Percentiles rank a stretch among this genome's conserved stretches.
phyloP scores from a whole-genome alignment of 2,888 invertebrate genomes.

The Protonemura montana region DNA sequence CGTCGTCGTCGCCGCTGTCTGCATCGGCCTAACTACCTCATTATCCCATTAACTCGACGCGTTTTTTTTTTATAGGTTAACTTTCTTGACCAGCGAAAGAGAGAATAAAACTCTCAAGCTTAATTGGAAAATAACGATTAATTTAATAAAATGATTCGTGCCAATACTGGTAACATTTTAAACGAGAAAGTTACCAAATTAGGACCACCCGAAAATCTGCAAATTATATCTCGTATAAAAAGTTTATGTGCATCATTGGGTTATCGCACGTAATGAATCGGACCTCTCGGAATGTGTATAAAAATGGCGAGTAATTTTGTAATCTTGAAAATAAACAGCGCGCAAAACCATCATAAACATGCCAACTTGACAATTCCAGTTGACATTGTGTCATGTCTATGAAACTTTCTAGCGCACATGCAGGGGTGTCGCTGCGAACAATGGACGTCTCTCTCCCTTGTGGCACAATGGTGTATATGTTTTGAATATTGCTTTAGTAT shows the following conservation, averaged over 20 bases:
- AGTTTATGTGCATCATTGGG: too few species aligned
- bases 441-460: neutral
- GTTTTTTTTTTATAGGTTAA: neutral
- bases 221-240: neutral
- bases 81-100: neutral
- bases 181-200: neutral
- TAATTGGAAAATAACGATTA: constrained; percentile 1
- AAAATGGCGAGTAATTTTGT: neutral
- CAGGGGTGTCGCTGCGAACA: neutral
- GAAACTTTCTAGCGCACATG: neutral
- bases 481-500: neutral
- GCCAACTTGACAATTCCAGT: neutral
- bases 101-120: neutral
- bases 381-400: neutral
- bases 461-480: neutral
- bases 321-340: neutral
- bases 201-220: neutral
- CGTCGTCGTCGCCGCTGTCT: neutral
- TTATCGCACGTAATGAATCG: neutral
- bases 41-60: neutral
- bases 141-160: constrained; percentile 12
- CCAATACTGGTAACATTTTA: neutral
- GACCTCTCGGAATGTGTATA: too few species aligned
- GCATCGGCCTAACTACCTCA: neutral
- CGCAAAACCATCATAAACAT: neutral